These are phyloP conservation scores for Macrochelys suwanniensis DNA, from an alignment of 2,797 vertebrate species.

Conservation along the genomic window DNA sequence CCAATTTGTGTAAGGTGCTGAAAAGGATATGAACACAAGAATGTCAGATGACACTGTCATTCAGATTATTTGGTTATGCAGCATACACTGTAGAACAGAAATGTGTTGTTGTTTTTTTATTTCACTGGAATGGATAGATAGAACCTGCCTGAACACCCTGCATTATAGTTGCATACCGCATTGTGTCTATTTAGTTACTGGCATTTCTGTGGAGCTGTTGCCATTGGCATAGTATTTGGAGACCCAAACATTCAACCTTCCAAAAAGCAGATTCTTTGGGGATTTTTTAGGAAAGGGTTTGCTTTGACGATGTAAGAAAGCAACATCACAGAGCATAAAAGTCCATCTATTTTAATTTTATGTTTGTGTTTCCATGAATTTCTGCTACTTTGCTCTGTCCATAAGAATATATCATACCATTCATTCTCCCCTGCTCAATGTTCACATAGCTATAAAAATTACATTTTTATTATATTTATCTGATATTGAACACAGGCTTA, in stretches of 20 bases:
- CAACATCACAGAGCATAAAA: neutral
- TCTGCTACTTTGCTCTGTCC: neutral
- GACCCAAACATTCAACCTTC: neutral
- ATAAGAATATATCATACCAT: neutral
- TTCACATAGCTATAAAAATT: neutral
- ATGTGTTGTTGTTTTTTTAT: neutral
- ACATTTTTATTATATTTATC: neutral
- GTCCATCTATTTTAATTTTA: neutral
- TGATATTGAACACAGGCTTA: neutral
- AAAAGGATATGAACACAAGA: neutral
- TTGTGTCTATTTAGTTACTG: neutral
- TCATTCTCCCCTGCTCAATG: neutral
- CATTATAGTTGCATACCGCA: neutral
- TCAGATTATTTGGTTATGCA: slow-evolving; percentile 24
- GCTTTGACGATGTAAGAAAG: neutral
- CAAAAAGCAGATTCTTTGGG: slow-evolving; percentile 21
- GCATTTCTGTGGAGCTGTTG: slow-evolving; percentile 8
- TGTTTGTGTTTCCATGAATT: neutral
- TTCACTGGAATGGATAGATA: slow-evolving; percentile 18
- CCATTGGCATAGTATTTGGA: neutral
- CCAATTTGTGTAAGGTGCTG: neutral
- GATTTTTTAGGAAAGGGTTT: slow-evolving; percentile 10
- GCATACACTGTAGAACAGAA: slow-evolving; percentile 2
- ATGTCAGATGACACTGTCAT: neutral
- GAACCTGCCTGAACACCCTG: slow-evolving; percentile 28